Percentiles rank a stretch among this genome's conserved stretches.
Conservation (phyloP, 2,113 vertebrate genomes). For the Gobiocypris rarus region DNA sequence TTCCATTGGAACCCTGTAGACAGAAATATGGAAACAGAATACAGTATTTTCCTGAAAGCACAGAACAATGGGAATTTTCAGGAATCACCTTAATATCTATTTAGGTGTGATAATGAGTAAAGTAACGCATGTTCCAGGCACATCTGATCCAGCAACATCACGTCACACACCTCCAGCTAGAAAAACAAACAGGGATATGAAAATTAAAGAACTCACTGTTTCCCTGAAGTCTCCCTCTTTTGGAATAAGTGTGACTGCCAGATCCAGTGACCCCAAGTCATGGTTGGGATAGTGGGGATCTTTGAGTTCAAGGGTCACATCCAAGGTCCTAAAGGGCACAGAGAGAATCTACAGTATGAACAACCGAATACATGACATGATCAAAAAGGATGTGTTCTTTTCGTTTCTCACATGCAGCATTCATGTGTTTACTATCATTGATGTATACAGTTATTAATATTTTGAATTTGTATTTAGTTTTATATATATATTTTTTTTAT, state of each 20-base stretch:
- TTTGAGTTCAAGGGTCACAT: constrained; percentile 87
- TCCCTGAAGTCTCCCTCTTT: constrained; percentile 85
- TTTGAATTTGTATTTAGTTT: no score
- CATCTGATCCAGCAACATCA: neutral
- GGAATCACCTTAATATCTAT: neutral
- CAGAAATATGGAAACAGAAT: neutral
- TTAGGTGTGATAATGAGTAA: no score
- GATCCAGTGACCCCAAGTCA: constrained; percentile 85
- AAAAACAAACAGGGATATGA: neutral
- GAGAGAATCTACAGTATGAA: neutral
- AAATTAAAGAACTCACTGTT: constrained; percentile 79
- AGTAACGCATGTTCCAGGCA: neutral
- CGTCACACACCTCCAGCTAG: neutral
- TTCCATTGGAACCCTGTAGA: neutral
- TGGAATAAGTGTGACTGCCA: constrained; percentile 81
- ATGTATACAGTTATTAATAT: no score
- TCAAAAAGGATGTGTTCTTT: neutral
- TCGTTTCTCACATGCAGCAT: neutral
- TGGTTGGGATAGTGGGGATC: constrained; percentile 91
- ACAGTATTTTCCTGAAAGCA: neutral
- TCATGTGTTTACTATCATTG: neutral
- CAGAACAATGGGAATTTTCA: neutral
- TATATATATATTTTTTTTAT: no score
- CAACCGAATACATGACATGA: neutral
- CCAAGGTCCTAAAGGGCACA: constrained; percentile 76